Evolutionary conservation across 2,888 invertebrate genomes (phyloP).

Genomic region (Epiblema foenella): DNA sequence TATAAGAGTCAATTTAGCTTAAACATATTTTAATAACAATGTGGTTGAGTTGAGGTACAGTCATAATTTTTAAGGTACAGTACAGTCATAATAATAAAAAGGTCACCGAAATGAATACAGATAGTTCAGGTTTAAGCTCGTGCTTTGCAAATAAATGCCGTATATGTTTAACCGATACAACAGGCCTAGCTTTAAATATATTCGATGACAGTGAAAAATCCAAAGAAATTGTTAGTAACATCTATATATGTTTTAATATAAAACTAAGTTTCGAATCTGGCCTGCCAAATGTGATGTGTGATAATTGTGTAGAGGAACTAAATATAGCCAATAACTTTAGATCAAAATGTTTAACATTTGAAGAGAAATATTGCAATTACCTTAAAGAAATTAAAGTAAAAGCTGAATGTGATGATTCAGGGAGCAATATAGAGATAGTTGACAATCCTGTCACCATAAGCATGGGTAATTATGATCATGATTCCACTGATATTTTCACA

Average conservation of each 20-base stretch:
- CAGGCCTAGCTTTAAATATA: constrained; percentile 50
- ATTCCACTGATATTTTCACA: neutral
- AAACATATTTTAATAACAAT: neutral
- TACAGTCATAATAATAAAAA: too few relatives aligned
- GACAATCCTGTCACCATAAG: constrained; percentile 39
- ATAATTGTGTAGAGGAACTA: constrained; percentile 63
- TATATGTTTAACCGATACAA: constrained; percentile 61
- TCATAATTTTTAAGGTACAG: too few relatives aligned
- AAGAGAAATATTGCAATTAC: constrained; percentile 58
- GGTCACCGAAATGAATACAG: neutral
- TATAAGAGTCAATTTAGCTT: neutral
- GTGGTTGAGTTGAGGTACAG: too few relatives aligned
- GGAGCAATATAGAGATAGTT: constrained; percentile 30
- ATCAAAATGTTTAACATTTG: constrained; percentile 66
- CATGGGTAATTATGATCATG: constrained; percentile 38
- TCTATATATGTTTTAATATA: constrained; percentile 69
- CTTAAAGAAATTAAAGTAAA: constrained; percentile 43
- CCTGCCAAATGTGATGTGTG: constrained; percentile 66
- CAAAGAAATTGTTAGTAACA: constrained; percentile 60
- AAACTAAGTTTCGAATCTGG: constrained; percentile 55
- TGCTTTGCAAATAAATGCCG: constrained; percentile 55
- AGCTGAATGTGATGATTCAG: constrained; percentile 9
- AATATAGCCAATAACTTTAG: constrained; percentile 64
- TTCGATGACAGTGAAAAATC: constrained; percentile 56
- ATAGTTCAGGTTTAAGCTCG: neutral